phyloP scores from a whole-genome alignment of 2,113 vertebrate species.

The Crotalus horridus region DNA sequence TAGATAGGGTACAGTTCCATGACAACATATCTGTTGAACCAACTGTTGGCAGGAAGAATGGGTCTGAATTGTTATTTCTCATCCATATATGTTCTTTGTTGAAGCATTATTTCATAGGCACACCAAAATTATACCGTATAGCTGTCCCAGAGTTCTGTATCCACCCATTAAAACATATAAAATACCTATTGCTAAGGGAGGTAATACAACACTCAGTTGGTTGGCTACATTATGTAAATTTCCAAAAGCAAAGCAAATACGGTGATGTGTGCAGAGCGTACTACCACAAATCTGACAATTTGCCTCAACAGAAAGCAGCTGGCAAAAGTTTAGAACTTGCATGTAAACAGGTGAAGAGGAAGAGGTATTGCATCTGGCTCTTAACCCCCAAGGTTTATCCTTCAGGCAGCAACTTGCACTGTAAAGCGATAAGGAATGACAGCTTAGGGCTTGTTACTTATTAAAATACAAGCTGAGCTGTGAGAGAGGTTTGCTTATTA shows the following conservation, averaged over 20 bases:
- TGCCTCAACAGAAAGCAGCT: not conserved
- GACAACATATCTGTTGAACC: not conserved
- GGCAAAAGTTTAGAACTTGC: not conserved
- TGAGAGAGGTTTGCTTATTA: slow-evolving; percentile 3
- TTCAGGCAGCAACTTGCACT: not conserved
- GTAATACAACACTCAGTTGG: not conserved
- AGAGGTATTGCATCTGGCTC: not conserved
- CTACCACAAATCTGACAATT: not conserved
- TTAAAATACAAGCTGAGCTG: slow-evolving; percentile 3
- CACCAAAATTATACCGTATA: not conserved
- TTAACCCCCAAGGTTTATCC: not conserved
- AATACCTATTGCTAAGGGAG: not conserved
- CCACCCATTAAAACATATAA: not conserved
- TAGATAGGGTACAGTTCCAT: not conserved
- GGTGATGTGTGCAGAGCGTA: not conserved
- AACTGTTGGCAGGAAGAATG: not conserved
- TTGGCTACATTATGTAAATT: not conserved
- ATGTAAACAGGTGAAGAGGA: not conserved
- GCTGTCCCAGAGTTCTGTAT: not conserved
- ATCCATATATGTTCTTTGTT: not conserved
- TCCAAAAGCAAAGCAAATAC: not conserved
- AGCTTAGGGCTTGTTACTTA: not conserved
- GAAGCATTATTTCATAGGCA: not conserved
- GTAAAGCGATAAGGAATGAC: not conserved
- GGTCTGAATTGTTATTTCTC: not conserved